Conservation (phyloP, 2,888 invertebrate species). For the Drepana falcataria region DNA sequence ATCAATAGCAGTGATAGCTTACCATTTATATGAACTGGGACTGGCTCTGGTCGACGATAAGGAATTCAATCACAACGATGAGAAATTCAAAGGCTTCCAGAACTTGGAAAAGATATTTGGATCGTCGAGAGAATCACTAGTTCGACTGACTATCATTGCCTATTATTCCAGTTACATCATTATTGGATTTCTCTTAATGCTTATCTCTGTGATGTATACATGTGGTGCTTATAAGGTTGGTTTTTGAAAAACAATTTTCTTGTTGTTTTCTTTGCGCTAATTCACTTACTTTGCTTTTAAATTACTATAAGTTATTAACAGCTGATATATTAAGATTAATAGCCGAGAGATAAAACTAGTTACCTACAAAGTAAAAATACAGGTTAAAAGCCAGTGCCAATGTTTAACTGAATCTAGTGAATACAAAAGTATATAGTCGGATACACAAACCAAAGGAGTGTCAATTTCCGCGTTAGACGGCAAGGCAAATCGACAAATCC, state of each 20-base stretch:
- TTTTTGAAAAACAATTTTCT: neutral
- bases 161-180: constrained; percentile 55
- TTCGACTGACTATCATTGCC: constrained; percentile 43
- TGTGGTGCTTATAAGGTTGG: constrained; percentile 64
- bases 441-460: no score
- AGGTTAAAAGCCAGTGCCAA: no score
- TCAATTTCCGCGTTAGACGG: no score
- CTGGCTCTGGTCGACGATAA: constrained; percentile 48
- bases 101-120: constrained; percentile 62
- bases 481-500: no score
- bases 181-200: constrained; percentile 49
- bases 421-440: no score
- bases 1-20: constrained; percentile 56
- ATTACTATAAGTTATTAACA: no score
- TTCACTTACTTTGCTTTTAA: no score
- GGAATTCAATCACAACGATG: constrained; percentile 31
- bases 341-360: no score
- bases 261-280: no score
- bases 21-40: constrained; percentile 54
- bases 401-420: no score
- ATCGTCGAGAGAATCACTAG: constrained; percentile 43
- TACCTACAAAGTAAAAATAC: no score
- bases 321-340: no score
- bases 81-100: constrained; percentile 56
- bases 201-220: constrained; percentile 52